Base-by-base conservation (phyloP, 1,140 invertebrate genomes). In the Bombus huntii region DNA sequence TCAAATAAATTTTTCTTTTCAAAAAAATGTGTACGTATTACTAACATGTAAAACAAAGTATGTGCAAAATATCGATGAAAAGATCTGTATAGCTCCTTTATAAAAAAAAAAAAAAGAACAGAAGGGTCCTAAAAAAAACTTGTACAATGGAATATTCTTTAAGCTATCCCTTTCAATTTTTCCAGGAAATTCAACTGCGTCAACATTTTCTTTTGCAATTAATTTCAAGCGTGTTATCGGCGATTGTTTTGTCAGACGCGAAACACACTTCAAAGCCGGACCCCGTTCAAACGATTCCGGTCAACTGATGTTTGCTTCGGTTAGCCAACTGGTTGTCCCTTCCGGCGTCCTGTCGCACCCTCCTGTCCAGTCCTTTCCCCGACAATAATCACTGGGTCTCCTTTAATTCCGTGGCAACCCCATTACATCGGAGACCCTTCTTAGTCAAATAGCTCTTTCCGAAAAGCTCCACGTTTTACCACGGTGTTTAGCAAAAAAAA, bases 401-500 rank as follows among this genome's bases (percentile, higher is more conserved):
- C 90, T 93, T 91, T 92, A 93, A 93, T 93, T 93, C 89, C 87
- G 86, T 77, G 87, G 86, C 90, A 91, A 93, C 92, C 92, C 92
- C 91, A 91, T 93, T 93, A 91, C 92, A 91, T 90, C 87, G 76
- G 72, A 80, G 83, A 91, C 91, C 87, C 92, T 93, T 89, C 86
- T 90, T 92, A 91, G 89, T 89, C 90, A 92, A 93, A 92, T 92
- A 92, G 88, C 83, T 91, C 84, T 87, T 88, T 86, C 83, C 28
- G 31, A 66, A 77, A 31, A 66, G 62, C 31, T 42, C 13, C 18
- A 28, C 62, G 37, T 44, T 70, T 78, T 37, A 31, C 18, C n/a
- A 34, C 25, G 39, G 22, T 31, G 1, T 53, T 42, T 31, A 18
- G 22, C 25, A 18, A 3, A 66, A 66, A 12, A 2, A 65, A 31